phyloP scores from a whole-genome alignment of 2,888 invertebrate species.

The Ophion costatus region DNA sequence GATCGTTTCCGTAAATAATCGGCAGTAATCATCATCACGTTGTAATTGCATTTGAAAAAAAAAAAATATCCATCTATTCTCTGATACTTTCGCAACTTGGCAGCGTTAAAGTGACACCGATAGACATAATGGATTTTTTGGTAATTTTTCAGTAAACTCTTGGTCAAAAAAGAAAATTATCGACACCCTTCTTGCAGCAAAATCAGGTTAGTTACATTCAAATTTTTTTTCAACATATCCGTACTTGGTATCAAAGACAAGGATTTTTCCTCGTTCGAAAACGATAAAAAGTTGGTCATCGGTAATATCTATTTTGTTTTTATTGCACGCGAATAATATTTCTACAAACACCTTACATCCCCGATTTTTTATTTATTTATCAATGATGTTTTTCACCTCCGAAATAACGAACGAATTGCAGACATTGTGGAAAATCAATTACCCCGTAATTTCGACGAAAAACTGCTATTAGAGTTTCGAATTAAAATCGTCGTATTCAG shows the following conservation, averaged over 20 bases:
- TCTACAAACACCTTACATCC: no score
- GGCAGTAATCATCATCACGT: no score
- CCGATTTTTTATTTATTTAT: background rate
- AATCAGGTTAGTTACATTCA: background rate
- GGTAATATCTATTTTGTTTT: no score
- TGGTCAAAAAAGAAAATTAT: constrained; percentile 10
- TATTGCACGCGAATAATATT: no score
- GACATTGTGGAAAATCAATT: no score
- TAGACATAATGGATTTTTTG: background rate
- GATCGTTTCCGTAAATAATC: no score
- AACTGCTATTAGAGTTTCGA: background rate
- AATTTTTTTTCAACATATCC: background rate
- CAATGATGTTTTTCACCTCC: background rate
- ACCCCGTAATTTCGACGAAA: no score
- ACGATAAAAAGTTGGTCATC: no score
- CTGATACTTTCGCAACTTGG: background rate
- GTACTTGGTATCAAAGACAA: background rate
- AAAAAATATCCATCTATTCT: no score
- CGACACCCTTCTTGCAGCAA: background rate
- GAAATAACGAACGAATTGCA: background rate
- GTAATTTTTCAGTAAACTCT: constrained; percentile 1
- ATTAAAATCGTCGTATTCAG: background rate
- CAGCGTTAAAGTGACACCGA: background rate
- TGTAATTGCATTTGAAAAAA: no score
- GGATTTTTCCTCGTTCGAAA: no score